phyloP scores from a whole-genome alignment of 2,888 invertebrate species.

The Lamellibrachia columna region DNA sequence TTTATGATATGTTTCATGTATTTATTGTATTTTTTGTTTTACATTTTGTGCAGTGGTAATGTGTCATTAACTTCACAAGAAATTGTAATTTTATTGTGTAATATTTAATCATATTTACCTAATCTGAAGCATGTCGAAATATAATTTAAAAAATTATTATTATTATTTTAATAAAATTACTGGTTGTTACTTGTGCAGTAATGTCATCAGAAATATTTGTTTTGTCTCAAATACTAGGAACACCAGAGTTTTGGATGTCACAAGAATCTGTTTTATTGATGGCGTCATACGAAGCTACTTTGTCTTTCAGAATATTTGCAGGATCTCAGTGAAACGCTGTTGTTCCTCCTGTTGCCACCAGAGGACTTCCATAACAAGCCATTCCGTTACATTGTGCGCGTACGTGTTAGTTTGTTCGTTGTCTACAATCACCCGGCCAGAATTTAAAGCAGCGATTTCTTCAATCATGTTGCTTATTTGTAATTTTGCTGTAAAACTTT shows the following conservation, averaged over 20 bases:
- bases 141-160: too few relatives aligned
- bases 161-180: too few relatives aligned
- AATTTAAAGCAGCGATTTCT: neutral
- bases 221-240: neutral
- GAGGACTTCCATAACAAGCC: slow-evolving; percentile 87
- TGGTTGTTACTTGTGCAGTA: too few relatives aligned
- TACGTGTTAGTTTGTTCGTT: slow-evolving; percentile 44
- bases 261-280: neutral
- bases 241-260: neutral
- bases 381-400: slow-evolving; percentile 75
- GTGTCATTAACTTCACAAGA: too few relatives aligned
- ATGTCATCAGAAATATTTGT: too few relatives aligned
- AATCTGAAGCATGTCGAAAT: too few relatives aligned
- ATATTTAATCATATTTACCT: too few relatives aligned
- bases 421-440: neutral
- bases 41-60: too few relatives aligned
- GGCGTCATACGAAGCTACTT: neutral
- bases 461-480: neutral
- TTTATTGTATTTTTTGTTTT: too few relatives aligned
- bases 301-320: slow-evolving; percentile 76
- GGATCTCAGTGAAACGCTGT: slow-evolving; percentile 82
- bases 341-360: slow-evolving; percentile 84
- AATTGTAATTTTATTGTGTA: too few relatives aligned
- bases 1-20: neutral
- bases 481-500: neutral